Evolutionary conservation across 2,113 vertebrate genomes (phyloP).

Genomic region (Numenius arquata): DNA sequence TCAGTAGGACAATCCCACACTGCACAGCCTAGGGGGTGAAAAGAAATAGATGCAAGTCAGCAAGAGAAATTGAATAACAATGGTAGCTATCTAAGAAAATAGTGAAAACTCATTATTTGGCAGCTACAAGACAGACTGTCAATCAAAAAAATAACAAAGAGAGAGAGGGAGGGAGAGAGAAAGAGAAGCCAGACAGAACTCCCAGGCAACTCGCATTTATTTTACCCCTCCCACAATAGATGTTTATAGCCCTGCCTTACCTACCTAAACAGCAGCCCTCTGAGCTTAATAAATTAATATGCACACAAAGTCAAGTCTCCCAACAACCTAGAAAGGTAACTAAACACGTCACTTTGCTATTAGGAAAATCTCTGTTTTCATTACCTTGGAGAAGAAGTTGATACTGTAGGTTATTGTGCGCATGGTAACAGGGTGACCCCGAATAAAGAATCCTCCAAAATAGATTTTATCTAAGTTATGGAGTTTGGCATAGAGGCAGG

Average conservation of each 20-base stretch:
- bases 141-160: not conserved
- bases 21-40: slow-evolving; percentile 16
- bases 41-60: slow-evolving; percentile 48
- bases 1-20: slow-evolving; percentile 21
- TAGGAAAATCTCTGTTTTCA: not conserved
- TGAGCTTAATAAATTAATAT: not conserved
- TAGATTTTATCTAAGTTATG: slow-evolving; percentile 90
- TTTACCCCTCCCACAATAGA: slow-evolving; percentile 44
- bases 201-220: not conserved
- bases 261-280: not conserved
- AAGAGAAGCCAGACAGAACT: not conserved
- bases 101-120: slow-evolving; percentile 6
- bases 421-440: slow-evolving; percentile 97
- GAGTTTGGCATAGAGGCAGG: slow-evolving; percentile 92
- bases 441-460: slow-evolving; percentile 97
- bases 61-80: slow-evolving; percentile 68
- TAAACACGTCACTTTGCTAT: not conserved
- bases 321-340: not conserved
- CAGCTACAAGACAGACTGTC: slow-evolving; percentile 28
- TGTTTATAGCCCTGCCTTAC: not conserved
- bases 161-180: not conserved
- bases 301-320: not conserved
- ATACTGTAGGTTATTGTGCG: slow-evolving; percentile 98
- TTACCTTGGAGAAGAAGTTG: slow-evolving; percentile 98
- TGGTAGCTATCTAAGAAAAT: not conserved